Base-by-base conservation (phyloP, 2,888 invertebrate genomes). In the Cantharis rufa region DNA sequence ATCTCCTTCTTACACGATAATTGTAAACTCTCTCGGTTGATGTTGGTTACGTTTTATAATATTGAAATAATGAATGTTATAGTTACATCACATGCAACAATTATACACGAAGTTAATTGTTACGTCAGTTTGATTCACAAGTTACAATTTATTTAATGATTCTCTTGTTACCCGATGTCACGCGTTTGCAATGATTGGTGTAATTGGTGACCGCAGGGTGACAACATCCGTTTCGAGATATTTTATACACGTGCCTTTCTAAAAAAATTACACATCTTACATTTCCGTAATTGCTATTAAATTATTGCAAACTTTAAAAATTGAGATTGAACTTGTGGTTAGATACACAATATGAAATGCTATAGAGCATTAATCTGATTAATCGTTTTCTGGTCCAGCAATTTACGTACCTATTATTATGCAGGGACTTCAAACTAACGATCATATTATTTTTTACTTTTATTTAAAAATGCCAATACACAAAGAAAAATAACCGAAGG, bases 171-270 rank as follows among this genome's bases (percentile, higher is more conserved):
- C 72, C 70, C 70, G 77, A 72, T 72, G 77, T 78, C 77, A 78
- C 77, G 77, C 77, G 77, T 71, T 78, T 72, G 72, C 77, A 74
- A 78, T 78, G 77, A 78, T 78, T 78, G 77, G 75, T 78, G 77
- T 78, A 78, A 78, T 78, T 78, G 77, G 77, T 78, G 74, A 78
- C 77, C 77, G 77, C 77, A 69, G 77, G 77, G 77, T 78, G 77
- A 78, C 77, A 78, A 78, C 77, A 78, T 78, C 77, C 77, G 77
- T 70, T 75, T 28, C 68, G 75, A 72, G 69, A 77, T 69, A 72
- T 71, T 62, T 74, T 74, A 68, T 77, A 72, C 77, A 78, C 77
- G 77, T 78, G 77, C 77, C 77, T 62, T 68, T 28, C 70, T 70
- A 68, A 68, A 68, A 66, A 68, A 18, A 24, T 68, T 21, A 24